phyloP scores from a whole-genome alignment of 2,797 vertebrate genomes.

The Anguilla obscura region DNA sequence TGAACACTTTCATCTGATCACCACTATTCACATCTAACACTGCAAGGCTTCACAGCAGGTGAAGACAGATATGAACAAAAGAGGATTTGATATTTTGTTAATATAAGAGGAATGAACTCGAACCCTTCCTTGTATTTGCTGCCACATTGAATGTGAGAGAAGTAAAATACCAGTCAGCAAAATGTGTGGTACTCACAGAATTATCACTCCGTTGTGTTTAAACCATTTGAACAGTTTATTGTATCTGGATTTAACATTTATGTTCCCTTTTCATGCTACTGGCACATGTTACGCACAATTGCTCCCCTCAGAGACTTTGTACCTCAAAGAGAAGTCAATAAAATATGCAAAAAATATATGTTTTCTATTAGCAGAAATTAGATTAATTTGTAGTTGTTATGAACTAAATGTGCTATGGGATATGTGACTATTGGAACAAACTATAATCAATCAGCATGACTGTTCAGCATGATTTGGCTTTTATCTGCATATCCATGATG shows the following conservation, averaged over 20 bases:
- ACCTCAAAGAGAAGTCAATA: slow-evolving; percentile 6
- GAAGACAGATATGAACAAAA: background rate
- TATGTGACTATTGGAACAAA: background rate
- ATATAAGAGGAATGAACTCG: background rate
- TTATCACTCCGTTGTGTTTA: background rate
- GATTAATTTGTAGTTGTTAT: slow-evolving; percentile 21
- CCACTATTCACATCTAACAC: background rate
- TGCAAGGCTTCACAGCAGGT: too few species aligned
- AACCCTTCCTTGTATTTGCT: background rate
- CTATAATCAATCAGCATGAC: slow-evolving; percentile 39
- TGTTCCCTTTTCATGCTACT: slow-evolving; percentile 2
- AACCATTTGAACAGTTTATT: background rate
- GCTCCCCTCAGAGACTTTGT: slow-evolving; percentile 12
- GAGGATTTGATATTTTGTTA: background rate
- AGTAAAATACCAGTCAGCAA: background rate
- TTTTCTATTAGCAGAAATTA: slow-evolving; percentile 5
- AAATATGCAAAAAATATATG: slow-evolving; percentile 20
- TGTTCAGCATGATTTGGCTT: slow-evolving; percentile 43
- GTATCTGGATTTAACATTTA: slow-evolving; percentile 35
- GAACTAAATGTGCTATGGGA: background rate
- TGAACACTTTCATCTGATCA: background rate
- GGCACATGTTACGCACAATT: background rate
- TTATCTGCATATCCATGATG: slow-evolving; percentile 67
- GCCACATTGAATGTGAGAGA: background rate
- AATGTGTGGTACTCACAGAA: background rate